A percentile compares a stretch with the other conserved stretches of the same genome.
phyloP scores from a whole-genome alignment of 2,113 vertebrate species.

The Hemichromis elongatus region DNA sequence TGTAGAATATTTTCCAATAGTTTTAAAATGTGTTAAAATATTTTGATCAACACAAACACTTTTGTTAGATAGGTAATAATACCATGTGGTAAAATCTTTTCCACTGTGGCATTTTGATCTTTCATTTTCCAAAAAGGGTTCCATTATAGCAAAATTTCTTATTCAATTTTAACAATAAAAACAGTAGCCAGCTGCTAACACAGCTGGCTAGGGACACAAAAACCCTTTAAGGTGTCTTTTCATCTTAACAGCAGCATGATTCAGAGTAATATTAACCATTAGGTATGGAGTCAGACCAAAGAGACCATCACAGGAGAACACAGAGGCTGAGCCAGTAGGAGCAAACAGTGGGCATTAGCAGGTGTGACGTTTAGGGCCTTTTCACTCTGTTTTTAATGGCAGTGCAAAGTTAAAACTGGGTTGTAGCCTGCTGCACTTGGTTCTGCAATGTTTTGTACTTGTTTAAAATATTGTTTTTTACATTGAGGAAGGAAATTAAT shows the following conservation, averaged over 20 bases:
- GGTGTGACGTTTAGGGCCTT: neutral
- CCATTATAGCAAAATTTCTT: neutral
- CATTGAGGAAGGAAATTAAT: neutral
- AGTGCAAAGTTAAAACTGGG: neutral
- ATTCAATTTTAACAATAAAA: neutral
- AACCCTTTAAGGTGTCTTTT: neutral
- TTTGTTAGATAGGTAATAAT: neutral
- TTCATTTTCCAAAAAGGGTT: neutral
- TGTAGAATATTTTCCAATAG: neutral
- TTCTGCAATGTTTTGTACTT: neutral
- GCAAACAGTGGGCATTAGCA: neutral
- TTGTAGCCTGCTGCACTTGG: neutral
- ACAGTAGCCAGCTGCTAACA: neutral
- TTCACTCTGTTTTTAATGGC: neutral
- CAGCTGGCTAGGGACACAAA: neutral
- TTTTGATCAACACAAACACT: neutral
- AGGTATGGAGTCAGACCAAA: neutral
- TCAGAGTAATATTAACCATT: neutral
- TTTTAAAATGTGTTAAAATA: neutral
- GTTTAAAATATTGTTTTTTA: neutral
- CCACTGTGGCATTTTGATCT: neutral
- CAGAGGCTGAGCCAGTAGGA: neutral
- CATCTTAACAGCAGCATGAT: neutral
- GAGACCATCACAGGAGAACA: neutral
- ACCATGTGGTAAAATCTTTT: neutral